Evolutionary conservation across 2,888 invertebrate species (phyloP).

Genomic region (Melikaiella ostensackeni): DNA sequence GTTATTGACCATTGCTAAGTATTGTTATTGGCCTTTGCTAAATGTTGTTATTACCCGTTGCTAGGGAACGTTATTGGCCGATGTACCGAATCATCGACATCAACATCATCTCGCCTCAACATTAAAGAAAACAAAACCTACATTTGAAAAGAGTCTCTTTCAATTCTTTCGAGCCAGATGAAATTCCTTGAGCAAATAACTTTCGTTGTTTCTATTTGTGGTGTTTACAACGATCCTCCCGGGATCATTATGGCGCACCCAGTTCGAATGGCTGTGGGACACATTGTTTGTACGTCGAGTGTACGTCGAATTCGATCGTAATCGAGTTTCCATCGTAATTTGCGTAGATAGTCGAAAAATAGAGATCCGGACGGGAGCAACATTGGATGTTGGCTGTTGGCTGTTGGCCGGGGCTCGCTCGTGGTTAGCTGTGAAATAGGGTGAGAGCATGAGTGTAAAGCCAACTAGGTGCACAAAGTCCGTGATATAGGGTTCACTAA

Average conservation of each 20-base stretch:
- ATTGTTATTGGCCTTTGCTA: too few species aligned
- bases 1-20: too few species aligned
- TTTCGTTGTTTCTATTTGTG: slow-evolving; percentile 13
- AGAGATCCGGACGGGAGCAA: slow-evolving; percentile 32
- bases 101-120: too few species aligned
- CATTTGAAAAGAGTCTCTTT: neutral
- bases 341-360: slow-evolving; percentile 36
- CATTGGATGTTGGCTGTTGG: slow-evolving; percentile 34
- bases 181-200: neutral
- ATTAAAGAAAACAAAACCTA: too few species aligned
- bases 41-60: too few species aligned
- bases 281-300: slow-evolving; percentile 22
- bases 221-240: neutral
- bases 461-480: slow-evolving; percentile 51
- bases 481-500: slow-evolving; percentile 70
- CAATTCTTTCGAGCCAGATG: neutral
- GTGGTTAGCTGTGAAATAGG: slow-evolving; percentile 68
- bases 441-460: slow-evolving; percentile 53
- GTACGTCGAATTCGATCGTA: slow-evolving; percentile 36
- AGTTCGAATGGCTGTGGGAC: slow-evolving; percentile 36
- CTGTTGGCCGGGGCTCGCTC: slow-evolving; percentile 46
- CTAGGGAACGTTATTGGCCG: too few species aligned
- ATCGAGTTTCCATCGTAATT: slow-evolving; percentile 39
- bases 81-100: too few species aligned
- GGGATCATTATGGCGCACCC: slow-evolving; percentile 33